Percentiles rank a stretch among this genome's conserved stretches.
Evolutionary conservation across 2,888 invertebrate species (phyloP).

Genomic region (Antitype chi): DNA sequence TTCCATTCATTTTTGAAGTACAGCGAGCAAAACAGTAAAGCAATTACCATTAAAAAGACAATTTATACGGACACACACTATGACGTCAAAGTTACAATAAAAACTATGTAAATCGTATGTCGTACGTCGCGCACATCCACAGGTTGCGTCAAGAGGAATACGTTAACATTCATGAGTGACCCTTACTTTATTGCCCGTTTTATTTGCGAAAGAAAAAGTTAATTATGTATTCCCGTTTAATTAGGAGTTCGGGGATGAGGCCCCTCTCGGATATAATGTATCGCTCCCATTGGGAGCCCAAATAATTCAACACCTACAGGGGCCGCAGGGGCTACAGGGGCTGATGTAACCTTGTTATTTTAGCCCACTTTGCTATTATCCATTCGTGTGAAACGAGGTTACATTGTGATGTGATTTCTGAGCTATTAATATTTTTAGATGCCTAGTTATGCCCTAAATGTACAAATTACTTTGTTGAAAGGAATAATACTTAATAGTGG

Average conservation of each 20-base stretch:
- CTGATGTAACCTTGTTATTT: constrained; percentile 25
- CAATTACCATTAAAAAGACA: constrained; percentile 40
- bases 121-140: constrained; percentile 17
- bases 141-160: constrained; percentile 27
- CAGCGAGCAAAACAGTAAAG: constrained; percentile 16
- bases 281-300: constrained; percentile 40
- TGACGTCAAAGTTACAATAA: constrained; percentile 40
- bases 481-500: background rate
- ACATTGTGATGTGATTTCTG: background rate
- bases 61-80: constrained; percentile 14
- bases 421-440: background rate
- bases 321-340: constrained; percentile 4
- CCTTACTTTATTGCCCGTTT: constrained; percentile 56
- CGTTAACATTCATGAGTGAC: constrained; percentile 63
- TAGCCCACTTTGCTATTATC: constrained; percentile 15
- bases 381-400: background rate
- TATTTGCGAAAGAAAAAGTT: constrained; percentile 60
- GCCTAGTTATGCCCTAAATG: background rate
- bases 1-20: constrained; percentile 43
- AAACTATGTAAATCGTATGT: constrained; percentile 50
- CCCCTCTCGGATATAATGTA: constrained; percentile 60
- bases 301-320: constrained; percentile 60
- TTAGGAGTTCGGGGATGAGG: constrained; percentile 55
- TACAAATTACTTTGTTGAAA: background rate
- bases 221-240: constrained; percentile 66